Evolutionary conservation across 1,140 invertebrate species (phyloP), one percentile per base, ranked within the genome.

Genomic region (Apis cerana): DNA sequence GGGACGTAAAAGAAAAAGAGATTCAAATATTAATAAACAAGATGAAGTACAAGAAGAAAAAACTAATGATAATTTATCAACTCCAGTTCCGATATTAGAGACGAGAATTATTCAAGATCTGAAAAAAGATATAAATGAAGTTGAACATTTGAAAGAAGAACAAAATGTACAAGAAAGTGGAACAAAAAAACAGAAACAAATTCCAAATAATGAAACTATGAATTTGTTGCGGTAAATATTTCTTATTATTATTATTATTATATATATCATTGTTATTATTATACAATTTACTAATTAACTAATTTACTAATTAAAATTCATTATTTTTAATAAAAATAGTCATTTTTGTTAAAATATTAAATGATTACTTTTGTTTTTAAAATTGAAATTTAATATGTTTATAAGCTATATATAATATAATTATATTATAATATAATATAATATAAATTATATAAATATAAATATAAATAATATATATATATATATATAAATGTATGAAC

Each of bases 1-100:
- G 0, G 89, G 84, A 5, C 86, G 81, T 59, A 93, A 93, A 82
- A 87, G 90, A 52, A 93, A 91, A 80, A 85, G 85, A 71, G 81
- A 91, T 43, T 70, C 71, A 17, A 50, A 82, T 59, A 83, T 74
- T 43, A 65, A 56, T 15, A 62, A 74, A 64, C n/a, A 64, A 23
- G 5, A 43, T 56, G 17, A 61, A 10, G 27, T 9, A 1, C 48
- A 43, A 27, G 48, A 21, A 10, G 50, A 59, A 7, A 70, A 75
- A 3, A 17, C 13, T 11, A 23, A 62, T 4, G 52, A 65, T 17
- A 43, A 81, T 5, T 78, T 85, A 17, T 27, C 69, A 33, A 85
- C 33, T 1, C 75, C 82, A 19, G 13, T n/a, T 7, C 68, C 87
- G 0, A 75, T 21, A 5, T 78, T 79, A 13, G 27, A 80, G 12